phyloP scores from a whole-genome alignment of 1,140 invertebrate genomes.

The Hyposmocoma kahamanoa region DNA sequence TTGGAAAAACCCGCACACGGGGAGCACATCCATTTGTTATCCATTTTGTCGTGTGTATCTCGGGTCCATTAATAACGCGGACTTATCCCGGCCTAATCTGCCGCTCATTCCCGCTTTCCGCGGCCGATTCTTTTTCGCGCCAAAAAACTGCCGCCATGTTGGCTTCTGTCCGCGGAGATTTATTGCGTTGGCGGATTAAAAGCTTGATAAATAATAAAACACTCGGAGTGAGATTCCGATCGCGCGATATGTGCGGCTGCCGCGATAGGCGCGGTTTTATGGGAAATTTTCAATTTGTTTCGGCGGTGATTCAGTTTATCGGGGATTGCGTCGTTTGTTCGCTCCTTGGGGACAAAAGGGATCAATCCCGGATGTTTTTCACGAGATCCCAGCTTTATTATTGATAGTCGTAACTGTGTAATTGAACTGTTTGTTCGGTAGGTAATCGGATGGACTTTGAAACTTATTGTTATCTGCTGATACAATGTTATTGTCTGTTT shows the following conservation, averaged over 20 bases:
- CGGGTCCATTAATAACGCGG: constrained; percentile 65
- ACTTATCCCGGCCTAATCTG: constrained; percentile 65
- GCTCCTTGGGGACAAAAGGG: constrained; percentile 16
- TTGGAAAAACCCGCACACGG: constrained; percentile 22
- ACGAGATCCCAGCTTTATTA: constrained; percentile 18
- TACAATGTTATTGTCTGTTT: no score
- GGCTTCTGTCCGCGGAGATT: constrained; percentile 52
- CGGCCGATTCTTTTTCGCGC: constrained; percentile 65
- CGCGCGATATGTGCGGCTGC: constrained; percentile 7
- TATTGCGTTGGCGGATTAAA: constrained; percentile 58
- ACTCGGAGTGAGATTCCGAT: constrained; percentile 31
- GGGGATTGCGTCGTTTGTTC: constrained; percentile 16
- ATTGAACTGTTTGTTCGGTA: constrained; percentile 23
- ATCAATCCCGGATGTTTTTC: constrained; percentile 17
- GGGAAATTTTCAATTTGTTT: constrained; percentile 59
- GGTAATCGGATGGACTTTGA: not conserved
- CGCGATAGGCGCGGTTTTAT: constrained; percentile 32
- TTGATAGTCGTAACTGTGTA: constrained; percentile 23
- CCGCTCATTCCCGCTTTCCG: constrained; percentile 67
- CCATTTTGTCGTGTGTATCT: constrained; percentile 57
- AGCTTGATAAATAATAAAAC: constrained; percentile 62
- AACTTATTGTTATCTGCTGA: no score
- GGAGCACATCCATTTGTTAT: constrained; percentile 50
- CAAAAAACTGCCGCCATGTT: constrained; percentile 49
- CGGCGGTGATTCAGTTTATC: constrained; percentile 30